Evolutionary conservation across 64 coral and sea anemone genomes (phyloP), one percentile per base, ranked within the genome.

Genomic region (Dendrophyllia cribrosa): DNA sequence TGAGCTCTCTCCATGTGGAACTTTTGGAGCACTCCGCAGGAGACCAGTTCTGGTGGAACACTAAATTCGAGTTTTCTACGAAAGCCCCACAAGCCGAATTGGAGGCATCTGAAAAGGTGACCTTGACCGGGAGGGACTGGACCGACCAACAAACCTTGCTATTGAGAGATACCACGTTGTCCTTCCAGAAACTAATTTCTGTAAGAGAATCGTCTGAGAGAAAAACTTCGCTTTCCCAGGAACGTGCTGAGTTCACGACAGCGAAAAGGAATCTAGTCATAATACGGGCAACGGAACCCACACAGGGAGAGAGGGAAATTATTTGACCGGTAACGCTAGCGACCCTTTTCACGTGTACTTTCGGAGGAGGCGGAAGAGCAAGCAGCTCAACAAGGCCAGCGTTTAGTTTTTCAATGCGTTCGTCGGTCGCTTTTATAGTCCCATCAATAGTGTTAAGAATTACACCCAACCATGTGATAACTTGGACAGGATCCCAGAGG

Each of bases 141-240:
- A 65, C 34, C 19, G 10, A 19, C 58, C 20, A 78, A 64, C 45
- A 69, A 51, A 69, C 24, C 10, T 65, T 78, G 0, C 62, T 58
- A 21, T 90, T 80, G 19, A 90, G 75, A 45, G 73, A 12, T 34
- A 47, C 17, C 19, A 79, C 75, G 49, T 90, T 90, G 9, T 61
- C 65, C 19, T 66, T 55, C 88, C 88, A 90, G 58, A 81, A 90
- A 52, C 21, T 68, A 50, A 90, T 64, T 62, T 90, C 88, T 23
- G 60, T 43, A 7, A 51, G 15, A 22, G 70, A 79, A 43, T 80
- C 52, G 14, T 79, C 45, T 6, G 70, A 68, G 34, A 90, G 58
- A 66, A 62, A 25, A 45, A 76, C 43, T 20, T 60, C 53, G 72
- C 51, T 50, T 17, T 76, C 71, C 72, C 72, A 89, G 24, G 69